These are phyloP conservation scores for Notolabrus celidotus DNA, from an alignment of 2,797 vertebrate genomes.

Conservation along the genomic window DNA sequence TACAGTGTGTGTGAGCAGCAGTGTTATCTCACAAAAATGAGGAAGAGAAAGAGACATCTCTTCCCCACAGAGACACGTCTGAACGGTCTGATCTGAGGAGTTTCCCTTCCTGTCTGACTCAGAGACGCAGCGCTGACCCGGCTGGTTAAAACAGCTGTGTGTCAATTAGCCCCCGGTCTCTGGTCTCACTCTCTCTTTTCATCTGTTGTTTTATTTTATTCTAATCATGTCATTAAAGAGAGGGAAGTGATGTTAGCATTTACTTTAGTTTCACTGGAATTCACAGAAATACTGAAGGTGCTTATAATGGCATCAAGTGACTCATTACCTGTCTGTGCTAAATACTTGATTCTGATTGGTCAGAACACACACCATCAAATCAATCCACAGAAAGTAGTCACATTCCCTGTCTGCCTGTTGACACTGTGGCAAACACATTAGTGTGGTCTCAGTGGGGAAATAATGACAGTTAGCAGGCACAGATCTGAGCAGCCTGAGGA, in stretches of 20 bases:
- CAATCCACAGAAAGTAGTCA: no score
- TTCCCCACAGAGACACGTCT: constrained; percentile 18
- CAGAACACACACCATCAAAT: no score
- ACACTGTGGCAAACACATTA: no score
- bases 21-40: constrained; percentile 27
- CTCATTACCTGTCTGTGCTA: no score
- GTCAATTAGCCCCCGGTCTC: constrained; percentile 45
- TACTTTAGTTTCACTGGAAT: neutral
- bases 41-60: constrained; percentile 18
- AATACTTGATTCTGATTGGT: no score
- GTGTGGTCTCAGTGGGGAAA: no score
- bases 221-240: neutral
- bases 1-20: neutral
- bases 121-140: constrained; percentile 10
- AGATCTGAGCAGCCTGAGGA: no score
- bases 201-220: neutral
- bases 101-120: constrained; percentile 59
- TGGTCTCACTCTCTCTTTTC: constrained; percentile 7
- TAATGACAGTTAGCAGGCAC: no score
- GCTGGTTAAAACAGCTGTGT: constrained; percentile 35
- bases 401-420: no score
- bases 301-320: neutral
- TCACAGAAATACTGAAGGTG: neutral
- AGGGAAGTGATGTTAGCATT: constrained; percentile 1
- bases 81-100: constrained; percentile 25